phyloP scores from a whole-genome alignment of 2,797 vertebrate genomes.

The Hemibagrus guttatus region DNA sequence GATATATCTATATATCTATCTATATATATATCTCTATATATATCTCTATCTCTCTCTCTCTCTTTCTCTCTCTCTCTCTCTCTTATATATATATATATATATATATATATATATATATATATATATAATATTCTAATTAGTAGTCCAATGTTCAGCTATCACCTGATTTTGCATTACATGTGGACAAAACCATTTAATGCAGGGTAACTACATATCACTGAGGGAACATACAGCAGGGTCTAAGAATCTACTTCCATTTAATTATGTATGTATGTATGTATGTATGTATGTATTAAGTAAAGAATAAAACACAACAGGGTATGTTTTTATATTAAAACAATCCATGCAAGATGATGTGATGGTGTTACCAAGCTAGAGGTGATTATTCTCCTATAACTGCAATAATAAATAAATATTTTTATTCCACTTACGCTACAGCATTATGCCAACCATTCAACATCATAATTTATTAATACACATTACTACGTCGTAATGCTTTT shows the following conservation, averaged over 20 bases:
- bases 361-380: not conserved
- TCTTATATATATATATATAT: too few relatives aligned
- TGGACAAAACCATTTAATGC: not conserved
- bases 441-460: not conserved
- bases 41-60: too few relatives aligned
- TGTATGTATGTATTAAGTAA: not conserved
- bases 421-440: not conserved
- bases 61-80: too few relatives aligned
- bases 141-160: too few relatives aligned
- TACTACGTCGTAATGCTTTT: not conserved
- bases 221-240: not conserved
- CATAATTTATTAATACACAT: not conserved
- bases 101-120: too few relatives aligned
- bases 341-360: not conserved
- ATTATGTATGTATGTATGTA: not conserved
- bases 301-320: not conserved
- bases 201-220: not conserved
- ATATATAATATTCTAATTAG: too few relatives aligned
- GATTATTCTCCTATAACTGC: not conserved
- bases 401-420: too few relatives aligned
- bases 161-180: not conserved
- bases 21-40: too few relatives aligned
- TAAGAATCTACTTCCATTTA: not conserved
- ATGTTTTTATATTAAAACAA: not conserved
- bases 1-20: too few relatives aligned